Conservation (phyloP, 2,797 vertebrate genomes). For the Jordanella pulchra region DNA sequence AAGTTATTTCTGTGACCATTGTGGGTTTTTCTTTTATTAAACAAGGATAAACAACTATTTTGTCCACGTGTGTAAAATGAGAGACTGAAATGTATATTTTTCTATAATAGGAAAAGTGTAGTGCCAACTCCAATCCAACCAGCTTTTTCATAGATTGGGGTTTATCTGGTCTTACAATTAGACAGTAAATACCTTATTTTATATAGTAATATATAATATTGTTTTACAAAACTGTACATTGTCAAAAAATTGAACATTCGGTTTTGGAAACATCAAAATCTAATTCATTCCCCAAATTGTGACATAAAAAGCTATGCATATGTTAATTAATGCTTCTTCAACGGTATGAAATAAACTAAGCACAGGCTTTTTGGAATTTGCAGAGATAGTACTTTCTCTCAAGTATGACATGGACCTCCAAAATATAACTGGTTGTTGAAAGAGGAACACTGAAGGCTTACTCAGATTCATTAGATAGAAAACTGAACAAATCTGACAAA, state of each 20-base stretch:
- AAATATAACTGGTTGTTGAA: conserved; percentile 23
- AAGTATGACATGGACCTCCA: conserved; percentile 23
- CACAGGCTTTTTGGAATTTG: background rate
- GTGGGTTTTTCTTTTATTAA: too few species aligned
- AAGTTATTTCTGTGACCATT: too few species aligned
- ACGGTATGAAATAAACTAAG: background rate
- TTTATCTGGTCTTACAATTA: background rate
- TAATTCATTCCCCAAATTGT: background rate
- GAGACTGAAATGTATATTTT: too few species aligned
- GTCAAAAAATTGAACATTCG: background rate
- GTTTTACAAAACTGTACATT: background rate
- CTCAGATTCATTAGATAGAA: too few species aligned
- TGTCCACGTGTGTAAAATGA: too few species aligned
- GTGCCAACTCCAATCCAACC: background rate
- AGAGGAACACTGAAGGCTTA: too few species aligned
- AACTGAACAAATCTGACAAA: too few species aligned
- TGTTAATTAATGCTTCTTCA: background rate
- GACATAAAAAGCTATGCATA: conserved; percentile 14
- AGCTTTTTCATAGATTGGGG: background rate
- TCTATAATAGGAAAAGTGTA: background rate
- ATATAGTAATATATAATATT: background rate
- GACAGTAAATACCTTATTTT: background rate
- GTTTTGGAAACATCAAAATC: background rate
- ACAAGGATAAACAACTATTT: too few species aligned
- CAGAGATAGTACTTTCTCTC: conserved; percentile 9